These are phyloP conservation scores for Tetranychus cinnabarinus DNA, from an alignment of 1,140 invertebrate species.

Conservation along the genomic window DNA sequence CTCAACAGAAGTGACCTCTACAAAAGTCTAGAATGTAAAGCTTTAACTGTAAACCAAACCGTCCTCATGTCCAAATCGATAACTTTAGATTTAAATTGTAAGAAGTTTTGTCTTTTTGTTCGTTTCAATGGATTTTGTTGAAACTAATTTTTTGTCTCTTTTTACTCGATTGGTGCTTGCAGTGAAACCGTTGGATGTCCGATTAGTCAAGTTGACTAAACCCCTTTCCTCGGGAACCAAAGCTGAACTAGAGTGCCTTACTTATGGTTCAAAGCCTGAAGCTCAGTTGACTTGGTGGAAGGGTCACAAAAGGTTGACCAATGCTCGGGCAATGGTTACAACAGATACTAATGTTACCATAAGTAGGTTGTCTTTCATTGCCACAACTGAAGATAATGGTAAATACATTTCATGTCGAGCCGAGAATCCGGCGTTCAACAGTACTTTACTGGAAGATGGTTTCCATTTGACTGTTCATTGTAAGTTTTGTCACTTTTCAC, in stretches of 20 bases:
- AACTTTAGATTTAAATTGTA: slow-evolving; percentile 17
- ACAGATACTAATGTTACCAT: slow-evolving; percentile 22
- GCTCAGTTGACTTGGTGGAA: slow-evolving; percentile 16
- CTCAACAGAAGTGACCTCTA: slow-evolving; percentile 50
- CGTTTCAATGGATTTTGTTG: too few species aligned
- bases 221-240: slow-evolving; percentile 14
- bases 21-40: slow-evolving; percentile 57
- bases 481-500: slow-evolving; percentile 3
- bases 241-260: slow-evolving; percentile 14
- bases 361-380: slow-evolving; percentile 20
- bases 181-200: slow-evolving; percentile 58
- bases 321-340: slow-evolving; percentile 9
- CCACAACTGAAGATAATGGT: slow-evolving; percentile 50
- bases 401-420: slow-evolving; percentile 55
- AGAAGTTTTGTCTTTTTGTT: too few species aligned
- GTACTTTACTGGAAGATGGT: slow-evolving; percentile 10
- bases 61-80: slow-evolving; percentile 17
- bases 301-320: slow-evolving; percentile 7
- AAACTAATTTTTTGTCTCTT: background rate
- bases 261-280: slow-evolving; percentile 13
- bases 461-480: slow-evolving; percentile 11
- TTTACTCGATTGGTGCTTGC: slow-evolving; percentile 23
- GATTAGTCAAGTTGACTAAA: slow-evolving; percentile 42
- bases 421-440: slow-evolving; percentile 35
- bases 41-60: slow-evolving; percentile 49